phyloP scores from a whole-genome alignment of 2,797 vertebrate species.

The Crenuchus spilurus region DNA sequence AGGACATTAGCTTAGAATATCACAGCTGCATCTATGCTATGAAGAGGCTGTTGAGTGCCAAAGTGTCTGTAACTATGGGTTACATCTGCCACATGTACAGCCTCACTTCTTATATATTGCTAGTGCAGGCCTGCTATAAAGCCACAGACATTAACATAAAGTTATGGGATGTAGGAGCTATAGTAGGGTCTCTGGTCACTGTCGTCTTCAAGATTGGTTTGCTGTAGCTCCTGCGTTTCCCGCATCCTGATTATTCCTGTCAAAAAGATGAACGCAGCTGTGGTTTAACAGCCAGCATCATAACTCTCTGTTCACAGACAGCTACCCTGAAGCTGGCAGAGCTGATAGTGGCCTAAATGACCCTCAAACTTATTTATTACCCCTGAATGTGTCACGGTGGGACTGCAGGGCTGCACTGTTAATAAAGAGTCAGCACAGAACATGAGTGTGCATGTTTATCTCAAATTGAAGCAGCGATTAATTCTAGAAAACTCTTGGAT shows the following conservation, averaged over 20 bases:
- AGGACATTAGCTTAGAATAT: conserved; percentile 74
- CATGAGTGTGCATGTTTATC: not conserved
- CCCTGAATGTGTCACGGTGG: conserved; percentile 5
- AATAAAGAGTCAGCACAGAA: not conserved
- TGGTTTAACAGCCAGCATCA: conserved; percentile 26
- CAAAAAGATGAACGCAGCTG: conserved; percentile 5
- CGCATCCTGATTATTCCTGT: conserved; percentile 18
- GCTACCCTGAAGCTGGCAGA: conserved; percentile 29
- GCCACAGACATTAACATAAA: not conserved
- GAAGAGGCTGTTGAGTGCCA: not conserved
- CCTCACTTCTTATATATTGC: not conserved
- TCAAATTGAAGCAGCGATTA: conserved; percentile 9
- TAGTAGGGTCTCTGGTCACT: not conserved
- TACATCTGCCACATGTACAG: not conserved
- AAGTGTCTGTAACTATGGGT: conserved; percentile 9
- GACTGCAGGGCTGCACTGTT: conserved; percentile 16
- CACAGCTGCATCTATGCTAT: conserved; percentile 48
- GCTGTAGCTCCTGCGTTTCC: conserved; percentile 10
- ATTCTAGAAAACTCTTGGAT: not conserved
- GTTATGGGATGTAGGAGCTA: not conserved
- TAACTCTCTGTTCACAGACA: conserved; percentile 25
- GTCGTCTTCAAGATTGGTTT: not conserved
- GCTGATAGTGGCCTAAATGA: conserved; percentile 26
- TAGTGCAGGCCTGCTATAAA: too few species aligned
- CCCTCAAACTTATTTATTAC: conserved; percentile 22